These are phyloP conservation scores for Pycnonotus jocosus DNA, from an alignment of 2,113 vertebrate genomes.

Conservation along the genomic window DNA sequence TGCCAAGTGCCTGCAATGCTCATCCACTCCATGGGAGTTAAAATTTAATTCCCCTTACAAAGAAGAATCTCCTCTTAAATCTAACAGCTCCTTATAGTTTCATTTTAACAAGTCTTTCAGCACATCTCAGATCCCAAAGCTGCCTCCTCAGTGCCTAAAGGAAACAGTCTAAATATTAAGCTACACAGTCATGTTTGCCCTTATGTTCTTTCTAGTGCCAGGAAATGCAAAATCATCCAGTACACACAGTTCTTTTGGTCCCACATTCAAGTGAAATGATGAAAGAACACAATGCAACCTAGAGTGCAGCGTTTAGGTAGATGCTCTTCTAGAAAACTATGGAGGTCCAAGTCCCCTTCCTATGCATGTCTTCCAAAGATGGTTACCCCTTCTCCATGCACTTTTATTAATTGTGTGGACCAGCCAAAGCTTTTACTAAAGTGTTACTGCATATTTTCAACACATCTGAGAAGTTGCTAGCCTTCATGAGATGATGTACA, in stretches of 20 bases:
- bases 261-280: neutral
- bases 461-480: neutral
- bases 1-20: neutral
- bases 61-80: neutral
- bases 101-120: neutral
- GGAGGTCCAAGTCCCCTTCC: neutral
- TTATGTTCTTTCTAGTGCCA: neutral
- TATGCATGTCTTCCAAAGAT: neutral
- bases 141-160: neutral
- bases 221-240: neutral
- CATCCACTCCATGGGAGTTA: neutral
- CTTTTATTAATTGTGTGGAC: neutral
- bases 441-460: neutral
- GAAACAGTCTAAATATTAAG: neutral
- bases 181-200: neutral
- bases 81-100: neutral
- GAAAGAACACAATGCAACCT: neutral
- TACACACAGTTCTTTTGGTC: neutral
- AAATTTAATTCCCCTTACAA: neutral
- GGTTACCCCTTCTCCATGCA: neutral
- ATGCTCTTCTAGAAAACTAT: neutral
- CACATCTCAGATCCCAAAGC: neutral
- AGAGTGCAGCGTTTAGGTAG: fast-evolving
- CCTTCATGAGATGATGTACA: neutral
- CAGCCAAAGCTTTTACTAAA: neutral